These are phyloP conservation scores for Aphidius colemani DNA, from an alignment of 2,888 invertebrate species.

Conservation along the genomic window DNA sequence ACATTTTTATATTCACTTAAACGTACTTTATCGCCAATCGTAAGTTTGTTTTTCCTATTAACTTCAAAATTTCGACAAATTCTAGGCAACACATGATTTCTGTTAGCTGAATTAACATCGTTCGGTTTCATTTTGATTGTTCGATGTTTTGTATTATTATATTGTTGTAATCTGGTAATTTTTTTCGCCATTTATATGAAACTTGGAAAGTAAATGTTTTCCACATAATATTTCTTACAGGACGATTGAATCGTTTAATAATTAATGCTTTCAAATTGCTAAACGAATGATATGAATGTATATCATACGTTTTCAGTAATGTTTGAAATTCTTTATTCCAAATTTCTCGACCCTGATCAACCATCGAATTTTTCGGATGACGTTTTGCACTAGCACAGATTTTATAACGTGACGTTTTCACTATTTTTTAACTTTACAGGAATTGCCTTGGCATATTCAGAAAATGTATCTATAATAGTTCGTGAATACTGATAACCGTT, in stretches of 20 bases:
- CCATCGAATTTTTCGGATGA: conserved; percentile 22
- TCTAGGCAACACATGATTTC: background rate
- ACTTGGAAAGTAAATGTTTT: background rate
- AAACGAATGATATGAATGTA: conserved; percentile 1
- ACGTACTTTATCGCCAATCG: conserved; percentile 44
- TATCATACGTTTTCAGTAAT: conserved; percentile 37
- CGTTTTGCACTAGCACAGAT: too few relatives aligned
- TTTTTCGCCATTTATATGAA: background rate
- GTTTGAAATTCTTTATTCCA: conserved; percentile 30
- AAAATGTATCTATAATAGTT: too few relatives aligned
- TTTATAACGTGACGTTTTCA: too few relatives aligned
- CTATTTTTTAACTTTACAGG: too few relatives aligned
- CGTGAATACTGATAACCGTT: too few relatives aligned
- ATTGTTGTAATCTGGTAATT: conserved; percentile 23
- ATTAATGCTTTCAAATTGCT: conserved; percentile 41
- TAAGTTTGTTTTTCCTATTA: background rate
- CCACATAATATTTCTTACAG: conserved; percentile 33
- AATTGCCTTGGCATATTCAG: too few relatives aligned
- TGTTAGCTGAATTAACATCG: conserved; percentile 45
- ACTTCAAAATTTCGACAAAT: conserved; percentile 4
- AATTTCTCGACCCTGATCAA: conserved; percentile 21
- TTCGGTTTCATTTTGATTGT: conserved; percentile 37
- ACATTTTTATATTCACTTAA: conserved; percentile 43
- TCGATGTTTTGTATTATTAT: conserved; percentile 48
- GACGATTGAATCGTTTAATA: conserved; percentile 43